phyloP scores from a whole-genome alignment of 2,797 vertebrate species.

The Carapus acus region DNA sequence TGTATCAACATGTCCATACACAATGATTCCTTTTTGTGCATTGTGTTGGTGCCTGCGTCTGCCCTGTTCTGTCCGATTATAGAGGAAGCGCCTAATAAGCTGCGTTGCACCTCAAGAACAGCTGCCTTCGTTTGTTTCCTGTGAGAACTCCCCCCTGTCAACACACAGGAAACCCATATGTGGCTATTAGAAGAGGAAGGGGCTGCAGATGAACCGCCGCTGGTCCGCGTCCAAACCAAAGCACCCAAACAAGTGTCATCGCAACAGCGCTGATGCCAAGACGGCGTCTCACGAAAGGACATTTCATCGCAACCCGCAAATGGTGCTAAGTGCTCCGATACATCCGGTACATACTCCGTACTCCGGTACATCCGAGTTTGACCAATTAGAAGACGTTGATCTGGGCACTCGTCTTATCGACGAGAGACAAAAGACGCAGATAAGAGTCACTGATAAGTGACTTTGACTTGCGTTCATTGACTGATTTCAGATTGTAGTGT shows the following conservation, averaged over 20 bases:
- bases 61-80: conserved; percentile 30
- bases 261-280: conserved; percentile 23
- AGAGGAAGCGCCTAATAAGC: conserved; percentile 41
- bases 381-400: too few relatives aligned
- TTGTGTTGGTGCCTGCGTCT: not conserved
- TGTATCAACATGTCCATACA: too few relatives aligned
- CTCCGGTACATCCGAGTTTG: too few relatives aligned
- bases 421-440: too few relatives aligned
- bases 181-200: conserved; percentile 35
- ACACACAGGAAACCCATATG: conserved; percentile 24
- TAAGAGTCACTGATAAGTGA: too few relatives aligned
- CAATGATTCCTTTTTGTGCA: too few relatives aligned
- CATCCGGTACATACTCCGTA: too few relatives aligned
- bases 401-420: too few relatives aligned
- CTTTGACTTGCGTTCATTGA: too few relatives aligned
- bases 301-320: conserved; percentile 10
- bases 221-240: conserved; percentile 39
- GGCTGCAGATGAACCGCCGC: conserved; percentile 28
- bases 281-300: not conserved
- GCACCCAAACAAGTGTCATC: conserved; percentile 43
- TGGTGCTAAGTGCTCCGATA: conserved; percentile 2
- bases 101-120: conserved; percentile 24
- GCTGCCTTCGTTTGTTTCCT: conserved; percentile 32
- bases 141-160: conserved; percentile 19
- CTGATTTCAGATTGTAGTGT: too few relatives aligned